A percentile compares a stretch with the other conserved stretches of the same genome.
These are phyloP conservation scores for Metridium senile DNA, from an alignment of 92 coral and sea anemone species.

Conservation along the genomic window DNA sequence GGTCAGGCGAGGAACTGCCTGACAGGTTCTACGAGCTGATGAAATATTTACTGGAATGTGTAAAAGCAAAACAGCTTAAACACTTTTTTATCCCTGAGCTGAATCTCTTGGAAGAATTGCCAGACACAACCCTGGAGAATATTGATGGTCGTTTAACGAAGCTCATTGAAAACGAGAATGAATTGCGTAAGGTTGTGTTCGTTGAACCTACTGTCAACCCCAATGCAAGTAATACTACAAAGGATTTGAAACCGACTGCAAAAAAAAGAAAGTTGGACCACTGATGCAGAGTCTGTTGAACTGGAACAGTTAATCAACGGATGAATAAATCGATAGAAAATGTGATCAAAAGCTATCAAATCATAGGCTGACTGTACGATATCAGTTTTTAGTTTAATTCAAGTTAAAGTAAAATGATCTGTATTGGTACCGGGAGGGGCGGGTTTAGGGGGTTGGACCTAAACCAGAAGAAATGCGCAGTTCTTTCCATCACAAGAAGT, in stretches of 20 bases:
- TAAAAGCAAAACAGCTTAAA: constrained; percentile 25
- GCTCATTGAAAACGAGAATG: constrained; percentile 29
- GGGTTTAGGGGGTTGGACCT: too few species aligned
- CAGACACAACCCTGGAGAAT: constrained; percentile 32
- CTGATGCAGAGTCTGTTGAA: neutral
- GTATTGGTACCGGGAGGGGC: too few species aligned
- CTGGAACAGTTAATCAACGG: too few species aligned
- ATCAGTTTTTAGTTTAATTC: too few species aligned
- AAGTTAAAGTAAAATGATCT: too few species aligned
- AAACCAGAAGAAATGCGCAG: too few species aligned
- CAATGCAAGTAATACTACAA: too few species aligned
- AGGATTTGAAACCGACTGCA: neutral
- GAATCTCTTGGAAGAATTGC: constrained; percentile 46
- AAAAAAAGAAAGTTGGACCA: neutral
- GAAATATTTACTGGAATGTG: constrained; percentile 20
- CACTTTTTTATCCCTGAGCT: constrained; percentile 47
- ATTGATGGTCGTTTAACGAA: constrained; percentile 52
- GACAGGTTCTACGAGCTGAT: constrained; percentile 33
- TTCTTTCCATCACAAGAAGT: too few species aligned
- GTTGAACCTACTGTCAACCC: constrained; percentile 3
- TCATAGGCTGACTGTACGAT: too few species aligned
- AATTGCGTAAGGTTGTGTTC: constrained; percentile 15
- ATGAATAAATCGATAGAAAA: too few species aligned
- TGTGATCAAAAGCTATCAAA: too few species aligned
- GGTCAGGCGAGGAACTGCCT: constrained; percentile 29